These are phyloP conservation scores for Rhagoletis pomonella DNA, from an alignment of 1,140 invertebrate species.

Conservation along the genomic window DNA sequence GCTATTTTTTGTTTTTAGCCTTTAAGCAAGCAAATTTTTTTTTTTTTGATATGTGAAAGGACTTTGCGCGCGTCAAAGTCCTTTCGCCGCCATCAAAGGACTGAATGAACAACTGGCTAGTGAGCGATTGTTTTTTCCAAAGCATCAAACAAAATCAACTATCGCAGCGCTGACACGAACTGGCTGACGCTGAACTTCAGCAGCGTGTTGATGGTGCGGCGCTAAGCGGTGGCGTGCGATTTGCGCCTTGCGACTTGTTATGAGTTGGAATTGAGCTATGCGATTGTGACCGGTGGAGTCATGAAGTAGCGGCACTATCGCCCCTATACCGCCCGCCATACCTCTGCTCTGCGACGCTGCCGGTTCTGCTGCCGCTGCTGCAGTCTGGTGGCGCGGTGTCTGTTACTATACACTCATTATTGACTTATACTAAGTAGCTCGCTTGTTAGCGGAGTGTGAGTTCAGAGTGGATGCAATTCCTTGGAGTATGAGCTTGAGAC, in stretches of 20 bases:
- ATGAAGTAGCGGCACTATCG: neutral
- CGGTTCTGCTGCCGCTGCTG: neutral
- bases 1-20: neutral
- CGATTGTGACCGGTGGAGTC: conserved; percentile 4
- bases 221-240: neutral
- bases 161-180: neutral
- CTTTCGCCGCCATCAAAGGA: conserved; percentile 44
- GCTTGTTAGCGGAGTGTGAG: neutral
- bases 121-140: conserved; percentile 44
- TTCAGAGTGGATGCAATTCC: conserved; percentile 16
- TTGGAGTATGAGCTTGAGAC: conserved; percentile 25
- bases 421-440: conserved; percentile 13
- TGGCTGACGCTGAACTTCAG: neutral
- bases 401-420: conserved; percentile 20
- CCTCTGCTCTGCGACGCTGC: too few species aligned
- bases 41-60: conserved; percentile 23
- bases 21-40: neutral
- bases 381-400: conserved; percentile 44
- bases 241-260: neutral
- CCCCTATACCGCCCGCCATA: neutral
- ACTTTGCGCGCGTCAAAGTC: conserved; percentile 48
- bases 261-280: neutral
- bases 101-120: conserved; percentile 28
- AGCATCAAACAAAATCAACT: conserved; percentile 47
- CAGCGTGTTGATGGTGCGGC: neutral